Evolutionary conservation across 35 echinoderm and acorn worm species (phyloP).

Genomic region (Hemicentrotus pulcherrimus): DNA sequence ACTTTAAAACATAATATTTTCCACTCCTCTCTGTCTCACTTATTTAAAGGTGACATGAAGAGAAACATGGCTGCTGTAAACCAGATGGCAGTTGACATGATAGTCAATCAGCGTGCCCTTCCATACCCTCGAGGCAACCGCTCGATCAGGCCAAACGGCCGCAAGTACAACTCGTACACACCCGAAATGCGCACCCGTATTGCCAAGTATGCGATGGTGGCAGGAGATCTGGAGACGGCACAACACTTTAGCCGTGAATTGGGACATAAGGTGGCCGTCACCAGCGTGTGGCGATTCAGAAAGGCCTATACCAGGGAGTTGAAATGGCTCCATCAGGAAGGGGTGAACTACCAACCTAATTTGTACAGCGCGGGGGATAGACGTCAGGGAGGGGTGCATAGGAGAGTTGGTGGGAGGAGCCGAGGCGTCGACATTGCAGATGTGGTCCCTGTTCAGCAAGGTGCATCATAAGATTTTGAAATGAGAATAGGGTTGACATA

Average conservation of each 20-base stretch:
- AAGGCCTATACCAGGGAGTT: conserved; percentile 42
- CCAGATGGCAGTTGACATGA: conserved; percentile 24
- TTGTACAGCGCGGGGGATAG: neutral
- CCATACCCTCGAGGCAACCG: neutral
- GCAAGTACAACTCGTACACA: conserved; percentile 45
- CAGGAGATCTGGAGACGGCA: conserved; percentile 34
- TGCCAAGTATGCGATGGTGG: conserved; percentile 42
- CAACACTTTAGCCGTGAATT: conserved; percentile 49
- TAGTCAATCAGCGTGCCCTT: conserved; percentile 19
- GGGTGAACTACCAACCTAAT: neutral
- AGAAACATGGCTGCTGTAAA: conserved; percentile 30
- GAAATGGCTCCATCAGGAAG: conserved; percentile 35
- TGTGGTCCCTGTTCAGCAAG: neutral
- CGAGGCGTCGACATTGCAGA: neutral
- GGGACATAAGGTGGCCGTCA: conserved; percentile 31
- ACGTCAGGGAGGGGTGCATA: neutral
- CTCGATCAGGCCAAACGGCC: conserved; percentile 33
- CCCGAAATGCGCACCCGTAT: conserved; percentile 44
- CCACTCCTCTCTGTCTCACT: conserved; percentile 8
- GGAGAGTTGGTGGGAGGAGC: neutral
- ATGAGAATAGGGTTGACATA: neutral
- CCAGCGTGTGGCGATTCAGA: conserved; percentile 43
- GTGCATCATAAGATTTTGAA: neutral
- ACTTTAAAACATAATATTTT: neutral
- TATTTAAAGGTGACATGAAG: conserved; percentile 27